Evolutionary conservation across 2,113 vertebrate genomes (phyloP).

Genomic region (Vulpes ferrilata): DNA sequence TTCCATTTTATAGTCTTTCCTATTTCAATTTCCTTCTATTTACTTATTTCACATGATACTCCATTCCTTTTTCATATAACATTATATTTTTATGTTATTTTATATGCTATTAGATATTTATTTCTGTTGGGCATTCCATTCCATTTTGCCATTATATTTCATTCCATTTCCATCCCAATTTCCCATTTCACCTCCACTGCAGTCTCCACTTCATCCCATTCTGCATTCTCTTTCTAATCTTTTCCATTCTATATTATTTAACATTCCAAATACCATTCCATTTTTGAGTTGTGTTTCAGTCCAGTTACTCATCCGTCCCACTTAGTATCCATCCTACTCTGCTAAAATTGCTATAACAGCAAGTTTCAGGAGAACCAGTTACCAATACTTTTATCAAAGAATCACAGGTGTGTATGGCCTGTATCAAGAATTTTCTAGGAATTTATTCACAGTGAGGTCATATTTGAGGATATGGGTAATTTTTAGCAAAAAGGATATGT

Average conservation of each 20-base stretch:
- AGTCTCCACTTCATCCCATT: background rate
- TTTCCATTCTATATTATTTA: background rate
- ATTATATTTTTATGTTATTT: background rate
- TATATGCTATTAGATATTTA: background rate
- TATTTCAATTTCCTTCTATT: background rate
- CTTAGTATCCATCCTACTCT: constrained; percentile 32
- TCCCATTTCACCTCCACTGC: background rate
- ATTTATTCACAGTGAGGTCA: background rate
- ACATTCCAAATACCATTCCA: background rate
- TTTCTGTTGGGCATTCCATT: background rate
- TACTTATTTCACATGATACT: constrained; percentile 13
- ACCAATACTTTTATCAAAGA: background rate
- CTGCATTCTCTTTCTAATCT: background rate
- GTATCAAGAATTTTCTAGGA: constrained; percentile 1
- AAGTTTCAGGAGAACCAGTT: constrained; percentile 29
- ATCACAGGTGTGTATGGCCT: background rate
- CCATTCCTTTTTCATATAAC: background rate
- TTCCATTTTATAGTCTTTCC: background rate
- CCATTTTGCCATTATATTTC: background rate
- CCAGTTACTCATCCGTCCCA: background rate
- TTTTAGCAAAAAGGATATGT: constrained; percentile 15
- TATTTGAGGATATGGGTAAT: background rate
- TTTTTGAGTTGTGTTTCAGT: background rate
- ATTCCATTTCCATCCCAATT: background rate
- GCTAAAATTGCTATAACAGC: constrained; percentile 7